Conservation (phyloP, 2,888 invertebrate genomes). For the Apoderus coryli region DNA sequence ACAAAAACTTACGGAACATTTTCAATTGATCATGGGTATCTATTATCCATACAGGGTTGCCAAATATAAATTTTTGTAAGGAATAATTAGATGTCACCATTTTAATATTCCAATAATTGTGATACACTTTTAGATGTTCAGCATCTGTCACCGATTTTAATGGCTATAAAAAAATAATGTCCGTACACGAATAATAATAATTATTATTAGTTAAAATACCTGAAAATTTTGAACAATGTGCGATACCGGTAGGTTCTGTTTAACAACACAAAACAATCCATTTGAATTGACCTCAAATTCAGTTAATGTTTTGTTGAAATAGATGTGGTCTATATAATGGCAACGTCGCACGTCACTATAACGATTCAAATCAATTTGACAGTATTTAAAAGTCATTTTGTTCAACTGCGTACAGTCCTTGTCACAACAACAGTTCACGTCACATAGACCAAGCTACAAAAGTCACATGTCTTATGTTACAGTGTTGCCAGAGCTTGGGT, state of each 20-base stretch:
- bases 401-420: slow-evolving; percentile 50
- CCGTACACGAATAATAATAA: background rate
- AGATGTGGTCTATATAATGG: slow-evolving; percentile 37
- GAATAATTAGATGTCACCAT: too few relatives aligned
- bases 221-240: slow-evolving; percentile 25
- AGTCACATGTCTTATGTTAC: too few relatives aligned
- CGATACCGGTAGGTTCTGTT: slow-evolving; percentile 39
- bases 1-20: slow-evolving; percentile 21
- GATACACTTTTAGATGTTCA: too few relatives aligned
- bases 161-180: slow-evolving; percentile 18
- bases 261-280: slow-evolving; percentile 43
- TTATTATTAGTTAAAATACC: slow-evolving; percentile 18
- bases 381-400: slow-evolving; percentile 43
- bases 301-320: slow-evolving; percentile 38
- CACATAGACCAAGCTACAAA: slow-evolving; percentile 47
- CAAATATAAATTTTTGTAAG: slow-evolving; percentile 15
- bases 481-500: too few relatives aligned
- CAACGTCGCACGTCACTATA: slow-evolving; percentile 36
- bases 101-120: too few relatives aligned
- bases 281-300: slow-evolving; percentile 29
- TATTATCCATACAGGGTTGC: slow-evolving; percentile 19
- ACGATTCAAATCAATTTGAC: slow-evolving; percentile 32
- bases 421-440: slow-evolving; percentile 79
- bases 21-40: slow-evolving; percentile 18
- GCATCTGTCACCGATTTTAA: slow-evolving; percentile 18